Evolutionary conservation across 1,140 invertebrate genomes (phyloP), one percentile per base, ranked within the genome.

Genomic region (Cherax destructor): DNA sequence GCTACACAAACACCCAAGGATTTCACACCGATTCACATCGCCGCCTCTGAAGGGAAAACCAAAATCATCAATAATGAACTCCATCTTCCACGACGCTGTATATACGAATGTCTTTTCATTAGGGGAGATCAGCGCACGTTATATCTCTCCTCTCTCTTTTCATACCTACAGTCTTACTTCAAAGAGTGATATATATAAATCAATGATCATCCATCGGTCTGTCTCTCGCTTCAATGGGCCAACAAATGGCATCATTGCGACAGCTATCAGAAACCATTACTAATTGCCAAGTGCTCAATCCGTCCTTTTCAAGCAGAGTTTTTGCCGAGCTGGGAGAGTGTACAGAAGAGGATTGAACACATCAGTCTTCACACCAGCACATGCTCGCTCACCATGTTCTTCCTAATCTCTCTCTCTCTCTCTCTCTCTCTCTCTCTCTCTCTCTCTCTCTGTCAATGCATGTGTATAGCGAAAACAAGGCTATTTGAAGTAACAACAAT

Each of bases 161-260:
- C 52, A 56, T 13, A 13, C 52, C 52, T 56, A 7, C 6, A 56
- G 52, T 13, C 52, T 56, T 3, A 56, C 52, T 56, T 56, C 52
- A 56, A 56, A 56, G 52, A 7, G 52, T 56, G 52, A 56, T 56
- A 56, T 56, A 69, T 21, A 69, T 69, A n/a, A 69, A 69, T 69
- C 61, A 69, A 69, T 69, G 61, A n/a, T 56, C 61, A 69, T 69
- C 61, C 61, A 69, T 69, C 61, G 13, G 16, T 69, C 21, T n/a
- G 61, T 69, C 61, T 13, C 4, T 18, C 61, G 21, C 21, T 69
- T 69, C 61, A 69, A 69, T 69, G 13, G 52, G 13, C 61, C 61
- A 69, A 69, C 61, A 69, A 69, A 69, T 69, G 61, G 61, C 61
- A 69, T n/a, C 61, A 69, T 69, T 69, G 61, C 61, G 13, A 69